These are phyloP conservation scores for Eptatretus burgeri DNA, from an alignment of 2,113 vertebrate species.

Conservation along the genomic window DNA sequence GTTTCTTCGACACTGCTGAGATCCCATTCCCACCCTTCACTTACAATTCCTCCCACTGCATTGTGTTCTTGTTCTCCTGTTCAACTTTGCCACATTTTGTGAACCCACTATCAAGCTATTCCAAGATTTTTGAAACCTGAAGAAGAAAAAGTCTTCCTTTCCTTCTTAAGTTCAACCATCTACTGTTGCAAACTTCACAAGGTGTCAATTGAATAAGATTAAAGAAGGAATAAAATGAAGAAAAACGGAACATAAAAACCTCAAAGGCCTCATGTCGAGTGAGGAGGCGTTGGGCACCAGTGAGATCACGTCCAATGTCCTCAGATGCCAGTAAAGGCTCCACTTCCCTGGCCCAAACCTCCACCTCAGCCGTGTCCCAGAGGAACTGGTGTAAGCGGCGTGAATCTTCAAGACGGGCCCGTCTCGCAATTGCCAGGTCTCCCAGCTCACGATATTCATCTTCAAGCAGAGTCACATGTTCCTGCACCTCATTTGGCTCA, in stretches of 20 bases:
- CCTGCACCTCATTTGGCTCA: constrained; percentile 37
- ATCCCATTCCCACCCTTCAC: too few relatives aligned
- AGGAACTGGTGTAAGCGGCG: constrained; percentile 51
- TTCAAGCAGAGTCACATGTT: constrained; percentile 31
- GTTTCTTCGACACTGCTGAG: too few relatives aligned
- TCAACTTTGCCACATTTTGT: too few relatives aligned
- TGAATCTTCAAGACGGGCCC: constrained; percentile 37
- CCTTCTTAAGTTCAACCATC: too few relatives aligned
- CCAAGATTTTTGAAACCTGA: too few relatives aligned
- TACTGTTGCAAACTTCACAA: too few relatives aligned
- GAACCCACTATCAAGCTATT: too few relatives aligned
- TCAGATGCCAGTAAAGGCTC: constrained; percentile 41
- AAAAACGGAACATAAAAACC: background rate
- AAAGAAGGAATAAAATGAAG: too few relatives aligned
- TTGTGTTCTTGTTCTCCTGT: too few relatives aligned
- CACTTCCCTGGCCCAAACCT: constrained; percentile 62
- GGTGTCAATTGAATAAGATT: too few relatives aligned
- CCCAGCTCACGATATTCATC: constrained; percentile 34
- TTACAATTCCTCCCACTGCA: too few relatives aligned
- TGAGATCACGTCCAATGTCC: constrained; percentile 44
- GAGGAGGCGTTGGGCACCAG: constrained; percentile 37
- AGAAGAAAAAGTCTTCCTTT: too few relatives aligned
- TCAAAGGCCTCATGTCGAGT: constrained; percentile 48
- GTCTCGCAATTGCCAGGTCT: constrained; percentile 22
- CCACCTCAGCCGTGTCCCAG: constrained; percentile 57